Base-by-base conservation (phyloP, 2,888 invertebrate genomes). In the Anoncus sp. region DNA sequence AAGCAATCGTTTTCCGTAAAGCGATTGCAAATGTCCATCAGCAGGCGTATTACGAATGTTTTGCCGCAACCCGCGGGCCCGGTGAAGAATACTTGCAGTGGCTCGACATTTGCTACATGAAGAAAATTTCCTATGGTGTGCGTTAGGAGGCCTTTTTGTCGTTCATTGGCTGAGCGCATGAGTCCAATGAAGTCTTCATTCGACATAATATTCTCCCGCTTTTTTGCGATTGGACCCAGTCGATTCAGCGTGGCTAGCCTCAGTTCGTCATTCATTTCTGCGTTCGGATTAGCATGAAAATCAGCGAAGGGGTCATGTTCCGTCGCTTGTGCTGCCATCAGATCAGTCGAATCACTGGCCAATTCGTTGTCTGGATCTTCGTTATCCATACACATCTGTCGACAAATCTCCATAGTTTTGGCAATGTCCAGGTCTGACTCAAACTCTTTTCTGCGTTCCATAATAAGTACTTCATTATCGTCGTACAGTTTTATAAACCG, bases 361-460 rank as follows among this genome's bases (percentile, higher is more conserved):
- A n/a, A n/a, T n/a, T n/a, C n/a, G n/a, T n/a, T n/a, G n/a, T n/a
- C n/a, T n/a, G n/a, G 7, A 10, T 38, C 38, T 10, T 38, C 38
- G 12, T 38, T 38, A 6, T 10, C 38, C 7, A 22, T 35, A 43
- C 69, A 69, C 24, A 57, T 18, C n/a, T 57, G 24, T 10, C 31
- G n/a, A 35, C 69, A 69, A 14, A 69, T 59, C 35, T 69, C 59
- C 18, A 69, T 43, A 1, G 47, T 69, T 27, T 69, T 69, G 12
- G 38, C 59, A 16, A 59, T 69, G 16, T 69, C 69, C 10, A 57
- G 18, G 59, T 59, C 14, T 12, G 57, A 57, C 35, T 69, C 57
- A 20, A 69, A 45, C 27, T 59, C 59, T 49, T 59, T 57, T 69
- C 69, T 57, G 9, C 35, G 18, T 2, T 57, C 45, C 22, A 69